Evolutionary conservation across 2,113 vertebrate species (phyloP), one percentile per base, ranked within the genome.

Genomic region (Cyanistes caeruleus): DNA sequence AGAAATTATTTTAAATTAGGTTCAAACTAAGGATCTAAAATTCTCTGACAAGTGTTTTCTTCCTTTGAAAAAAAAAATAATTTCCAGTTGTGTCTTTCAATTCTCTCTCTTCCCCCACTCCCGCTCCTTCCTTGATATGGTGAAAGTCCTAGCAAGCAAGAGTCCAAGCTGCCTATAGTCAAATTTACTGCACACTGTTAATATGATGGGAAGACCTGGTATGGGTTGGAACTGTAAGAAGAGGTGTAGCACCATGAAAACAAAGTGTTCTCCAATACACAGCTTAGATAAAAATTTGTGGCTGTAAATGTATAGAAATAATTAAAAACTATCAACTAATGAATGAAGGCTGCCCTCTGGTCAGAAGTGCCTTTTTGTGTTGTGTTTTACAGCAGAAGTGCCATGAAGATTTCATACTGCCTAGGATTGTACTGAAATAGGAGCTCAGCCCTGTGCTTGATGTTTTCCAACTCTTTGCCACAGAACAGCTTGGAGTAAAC

Each of bases 401-500:
- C 69, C 59, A 65, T 55, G 70, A 69, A 33, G 22, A 37, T 83
- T 77, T 84, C 46, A 53, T 28, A 35, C 15, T 70, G 48, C 28
- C 80, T 79, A 41, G 35, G 27, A 59, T 11, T 41, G 23, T 23
- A 33, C 33, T 67, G 69, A 81, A 75, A 44, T 19, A 41, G 81
- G 48, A 90, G 58, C 53, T 90, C 48, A 48, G 56, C 60, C 4
- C 2, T 22, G 30, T 52, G 18, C 48, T 63, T 10, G 16, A 52
- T 64, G 87, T 53, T 84, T 93, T 84, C 35, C 43, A 48, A 35
- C 43, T 52, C 43, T 59, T 76, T 69, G 76, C 48, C 72, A 89
- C 60, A 39, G 68, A 97, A 87, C 35, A 89, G 69, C 60, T 74
- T 78, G 44, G 65, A 88, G 76, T 84, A 68, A 95, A 84, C 73